Evolutionary conservation across 2,113 vertebrate species (phyloP).

Genomic region (Heterochromis multidens): DNA sequence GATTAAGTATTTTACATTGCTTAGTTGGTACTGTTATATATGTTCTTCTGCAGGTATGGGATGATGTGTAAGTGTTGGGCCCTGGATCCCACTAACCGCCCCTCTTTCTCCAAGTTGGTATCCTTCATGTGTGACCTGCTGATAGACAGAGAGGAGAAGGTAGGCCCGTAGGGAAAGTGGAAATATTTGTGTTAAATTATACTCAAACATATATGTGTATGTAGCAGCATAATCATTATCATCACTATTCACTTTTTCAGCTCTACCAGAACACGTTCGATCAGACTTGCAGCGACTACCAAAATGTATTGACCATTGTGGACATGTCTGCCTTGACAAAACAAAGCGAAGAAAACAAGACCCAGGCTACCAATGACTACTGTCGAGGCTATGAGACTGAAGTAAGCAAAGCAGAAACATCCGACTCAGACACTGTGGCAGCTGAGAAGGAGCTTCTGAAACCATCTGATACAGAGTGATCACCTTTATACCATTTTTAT

Average conservation of each 20-base stretch:
- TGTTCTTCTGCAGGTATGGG: conserved; percentile 76
- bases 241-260: conserved; percentile 15
- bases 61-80: conserved; percentile 91
- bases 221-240: not conserved
- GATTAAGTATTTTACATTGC: no score
- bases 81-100: conserved; percentile 81
- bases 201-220: not conserved
- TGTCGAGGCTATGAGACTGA: not conserved
- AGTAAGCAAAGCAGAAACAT: not conserved
- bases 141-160: conserved; percentile 81
- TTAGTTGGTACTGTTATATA: not conserved
- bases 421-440: not conserved
- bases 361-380: conserved; percentile 22
- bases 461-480: conserved; percentile 4
- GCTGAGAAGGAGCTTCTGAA: conserved; percentile 27
- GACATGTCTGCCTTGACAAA: conserved; percentile 25
- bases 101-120: conserved; percentile 83
- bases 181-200: not conserved
- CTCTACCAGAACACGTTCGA: conserved; percentile 64
- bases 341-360: not conserved
- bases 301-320: conserved; percentile 17
- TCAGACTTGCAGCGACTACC: conserved; percentile 35
- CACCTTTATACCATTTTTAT: not conserved
- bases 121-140: conserved; percentile 83
- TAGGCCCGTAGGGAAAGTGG: conserved; percentile 43